phyloP scores from a whole-genome alignment of 2,888 invertebrate species.

The Phalangium opilio region DNA sequence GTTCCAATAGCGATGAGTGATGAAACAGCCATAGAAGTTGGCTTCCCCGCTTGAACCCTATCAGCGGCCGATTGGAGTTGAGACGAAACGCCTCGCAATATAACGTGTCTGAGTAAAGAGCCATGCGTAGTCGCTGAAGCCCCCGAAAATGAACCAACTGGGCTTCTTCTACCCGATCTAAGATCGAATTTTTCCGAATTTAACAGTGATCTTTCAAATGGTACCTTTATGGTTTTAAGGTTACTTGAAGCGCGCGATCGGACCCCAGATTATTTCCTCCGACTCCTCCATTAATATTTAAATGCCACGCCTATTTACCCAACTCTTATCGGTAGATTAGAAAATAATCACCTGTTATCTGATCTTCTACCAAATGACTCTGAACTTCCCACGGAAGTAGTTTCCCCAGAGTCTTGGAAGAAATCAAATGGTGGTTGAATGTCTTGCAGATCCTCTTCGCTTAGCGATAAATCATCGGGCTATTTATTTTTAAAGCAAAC shows the following conservation, averaged over 20 bases:
- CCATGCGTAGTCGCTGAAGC: slow-evolving; percentile 25
- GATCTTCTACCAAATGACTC: slow-evolving; percentile 12
- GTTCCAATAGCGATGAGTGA: slow-evolving; percentile 81
- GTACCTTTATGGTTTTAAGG: no score
- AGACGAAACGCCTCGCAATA: slow-evolving; percentile 73
- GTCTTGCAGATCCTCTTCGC: slow-evolving; percentile 17
- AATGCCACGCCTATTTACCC: neutral
- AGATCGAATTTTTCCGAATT: neutral
- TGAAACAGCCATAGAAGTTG: slow-evolving; percentile 57
- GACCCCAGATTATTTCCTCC: neutral
- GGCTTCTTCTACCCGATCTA: slow-evolving; percentile 10
- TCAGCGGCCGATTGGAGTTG: slow-evolving; percentile 76
- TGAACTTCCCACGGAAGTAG: slow-evolving; percentile 13
- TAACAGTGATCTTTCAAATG: neutral
- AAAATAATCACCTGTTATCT: slow-evolving; percentile 4
- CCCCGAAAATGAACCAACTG: neutral
- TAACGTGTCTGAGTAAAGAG: slow-evolving; percentile 56
- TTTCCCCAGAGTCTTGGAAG: slow-evolving; percentile 16
- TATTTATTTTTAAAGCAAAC: slow-evolving; percentile 1
- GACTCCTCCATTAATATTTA: neutral
- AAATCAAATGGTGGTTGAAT: slow-evolving; percentile 11
- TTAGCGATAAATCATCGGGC: slow-evolving; percentile 15
- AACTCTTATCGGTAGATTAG: neutral
- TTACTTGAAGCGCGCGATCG: neutral
- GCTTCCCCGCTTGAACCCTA: slow-evolving; percentile 70